Percentiles rank a stretch among this genome's conserved stretches.
Evolutionary conservation across 2,888 invertebrate species (phyloP).

Genomic region (Pelosia muscerda): DNA sequence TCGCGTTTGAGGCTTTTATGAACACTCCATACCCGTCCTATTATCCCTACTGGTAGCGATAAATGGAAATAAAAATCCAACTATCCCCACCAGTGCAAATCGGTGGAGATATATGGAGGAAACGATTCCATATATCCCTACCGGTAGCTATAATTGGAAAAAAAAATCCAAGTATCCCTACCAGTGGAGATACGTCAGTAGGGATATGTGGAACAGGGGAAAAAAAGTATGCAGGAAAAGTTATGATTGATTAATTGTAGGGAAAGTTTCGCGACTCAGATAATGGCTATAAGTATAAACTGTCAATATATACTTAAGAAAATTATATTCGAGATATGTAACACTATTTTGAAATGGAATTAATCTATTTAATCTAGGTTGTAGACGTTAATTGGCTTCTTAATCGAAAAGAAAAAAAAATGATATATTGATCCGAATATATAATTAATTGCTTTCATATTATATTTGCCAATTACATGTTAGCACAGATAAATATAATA

Average conservation of each 20-base stretch:
- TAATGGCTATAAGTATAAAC: conserved; percentile 9
- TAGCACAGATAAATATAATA: no score
- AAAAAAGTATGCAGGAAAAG: conserved; percentile 28
- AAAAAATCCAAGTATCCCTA: no score
- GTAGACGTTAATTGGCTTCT: not conserved
- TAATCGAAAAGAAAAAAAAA: not conserved
- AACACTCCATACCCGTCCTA: no score
- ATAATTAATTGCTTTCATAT: not conserved
- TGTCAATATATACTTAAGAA: not conserved
- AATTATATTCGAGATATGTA: conserved; percentile 1
- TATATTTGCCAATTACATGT: not conserved
- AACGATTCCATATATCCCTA: no score
- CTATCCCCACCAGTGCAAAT: no score
- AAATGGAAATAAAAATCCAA: no score
- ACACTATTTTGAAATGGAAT: not conserved
- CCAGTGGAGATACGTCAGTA: no score
- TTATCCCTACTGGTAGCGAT: no score
- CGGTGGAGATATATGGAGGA: no score
- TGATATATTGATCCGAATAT: not conserved
- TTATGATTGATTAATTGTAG: conserved; percentile 18
- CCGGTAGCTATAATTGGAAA: no score
- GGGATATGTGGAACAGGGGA: no score
- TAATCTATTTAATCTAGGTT: not conserved
- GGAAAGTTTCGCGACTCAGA: conserved; percentile 24
- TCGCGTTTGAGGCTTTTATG: no score